phyloP scores from a whole-genome alignment of 2,113 vertebrate genomes.

The Phycodurus eques region DNA sequence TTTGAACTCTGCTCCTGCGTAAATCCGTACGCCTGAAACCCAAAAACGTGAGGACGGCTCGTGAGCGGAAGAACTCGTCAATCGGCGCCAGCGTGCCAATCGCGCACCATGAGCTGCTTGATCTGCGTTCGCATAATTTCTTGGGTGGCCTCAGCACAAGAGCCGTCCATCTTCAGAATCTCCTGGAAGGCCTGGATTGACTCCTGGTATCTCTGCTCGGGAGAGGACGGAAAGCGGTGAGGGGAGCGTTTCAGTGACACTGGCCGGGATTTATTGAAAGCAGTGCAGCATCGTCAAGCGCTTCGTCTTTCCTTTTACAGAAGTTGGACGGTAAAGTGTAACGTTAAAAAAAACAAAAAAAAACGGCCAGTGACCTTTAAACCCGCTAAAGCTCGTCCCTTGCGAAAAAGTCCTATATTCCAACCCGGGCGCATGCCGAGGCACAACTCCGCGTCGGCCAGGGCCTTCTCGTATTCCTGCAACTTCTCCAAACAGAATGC shows the following conservation, averaged over 20 bases:
- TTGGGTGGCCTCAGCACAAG: conserved; percentile 55
- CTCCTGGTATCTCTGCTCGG: conserved; percentile 71
- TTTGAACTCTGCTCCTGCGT: conserved; percentile 64
- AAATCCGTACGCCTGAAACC: conserved; percentile 59
- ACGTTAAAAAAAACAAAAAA: background rate
- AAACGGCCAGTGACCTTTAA: conserved; percentile 67
- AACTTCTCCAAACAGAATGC: conserved; percentile 82
- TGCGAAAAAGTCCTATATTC: conserved; percentile 79
- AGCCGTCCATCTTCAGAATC: conserved; percentile 56
- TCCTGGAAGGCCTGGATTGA: conserved; percentile 68
- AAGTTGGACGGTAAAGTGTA: background rate
- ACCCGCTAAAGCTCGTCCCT: conserved; percentile 78
- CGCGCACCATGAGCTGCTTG: conserved; percentile 59
- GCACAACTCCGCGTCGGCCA: conserved; percentile 69
- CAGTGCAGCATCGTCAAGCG: background rate
- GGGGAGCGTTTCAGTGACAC: no score
- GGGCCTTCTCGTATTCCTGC: conserved; percentile 63
- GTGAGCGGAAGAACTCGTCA: background rate
- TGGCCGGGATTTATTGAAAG: background rate
- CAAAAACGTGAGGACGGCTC: background rate
- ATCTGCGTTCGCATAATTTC: conserved; percentile 72
- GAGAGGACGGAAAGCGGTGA: background rate
- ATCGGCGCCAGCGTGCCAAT: background rate
- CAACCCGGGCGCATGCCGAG: conserved; percentile 71
- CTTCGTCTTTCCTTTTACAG: background rate